Percentiles rank a stretch among this genome's conserved stretches.
Conservation (phyloP, 2,113 vertebrate species). For the Platysteira castanea region DNA sequence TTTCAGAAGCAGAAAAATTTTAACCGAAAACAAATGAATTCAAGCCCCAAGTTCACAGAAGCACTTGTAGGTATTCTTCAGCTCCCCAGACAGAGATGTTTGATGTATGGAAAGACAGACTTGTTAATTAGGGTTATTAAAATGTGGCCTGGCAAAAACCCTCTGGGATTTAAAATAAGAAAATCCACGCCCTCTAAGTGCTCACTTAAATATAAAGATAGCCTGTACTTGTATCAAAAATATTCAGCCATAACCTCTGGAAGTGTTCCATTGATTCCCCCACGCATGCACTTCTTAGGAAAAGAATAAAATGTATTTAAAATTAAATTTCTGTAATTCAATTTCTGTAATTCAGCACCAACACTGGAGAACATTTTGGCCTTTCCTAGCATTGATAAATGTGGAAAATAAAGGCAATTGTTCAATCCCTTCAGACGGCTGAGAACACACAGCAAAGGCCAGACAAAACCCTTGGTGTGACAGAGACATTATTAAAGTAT, state of each 20-base stretch:
- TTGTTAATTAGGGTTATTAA: constrained; percentile 45
- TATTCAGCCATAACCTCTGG: not conserved
- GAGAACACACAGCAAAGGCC: not conserved
- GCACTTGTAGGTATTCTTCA: not conserved
- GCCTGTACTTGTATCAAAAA: not conserved
- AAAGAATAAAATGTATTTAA: not conserved
- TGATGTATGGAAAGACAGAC: constrained; percentile 34
- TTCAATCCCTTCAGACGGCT: not conserved
- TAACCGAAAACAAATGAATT: constrained; percentile 63
- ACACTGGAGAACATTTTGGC: constrained; percentile 19
- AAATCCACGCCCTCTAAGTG: constrained; percentile 4
- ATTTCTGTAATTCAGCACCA: constrained; percentile 9
- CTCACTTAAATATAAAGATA: not conserved
- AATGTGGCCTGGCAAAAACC: not conserved
- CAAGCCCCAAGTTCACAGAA: constrained; percentile 62
- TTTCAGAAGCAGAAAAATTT: constrained; percentile 67
- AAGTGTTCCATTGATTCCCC: not conserved
- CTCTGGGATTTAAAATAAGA: constrained; percentile 19
- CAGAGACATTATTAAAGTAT: constrained; percentile 20
- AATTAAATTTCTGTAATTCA: constrained; percentile 44
- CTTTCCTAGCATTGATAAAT: constrained; percentile 37
- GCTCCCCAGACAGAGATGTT: constrained; percentile 20
- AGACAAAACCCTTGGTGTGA: not conserved
- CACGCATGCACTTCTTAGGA: not conserved
- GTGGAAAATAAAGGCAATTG: constrained; percentile 37